phyloP scores from a whole-genome alignment of 2,797 vertebrate species.

The Enteromius argenteus region DNA sequence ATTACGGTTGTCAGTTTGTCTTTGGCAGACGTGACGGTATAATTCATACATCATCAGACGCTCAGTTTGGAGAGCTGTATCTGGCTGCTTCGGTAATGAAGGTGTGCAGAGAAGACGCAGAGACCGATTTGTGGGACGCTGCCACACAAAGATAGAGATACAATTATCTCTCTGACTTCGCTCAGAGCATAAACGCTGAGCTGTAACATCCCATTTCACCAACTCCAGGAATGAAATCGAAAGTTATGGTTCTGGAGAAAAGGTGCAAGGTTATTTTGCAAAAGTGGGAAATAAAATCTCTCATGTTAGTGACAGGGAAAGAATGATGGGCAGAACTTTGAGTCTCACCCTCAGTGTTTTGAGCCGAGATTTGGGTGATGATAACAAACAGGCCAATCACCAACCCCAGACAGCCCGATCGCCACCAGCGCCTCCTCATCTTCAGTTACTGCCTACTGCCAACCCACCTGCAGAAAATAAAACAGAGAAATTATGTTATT shows the following conservation, averaged over 20 bases:
- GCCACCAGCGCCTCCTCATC: slow-evolving; percentile 78
- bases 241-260: not conserved
- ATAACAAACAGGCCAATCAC: slow-evolving; percentile 76
- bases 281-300: slow-evolving; percentile 33
- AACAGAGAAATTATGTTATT: slow-evolving; percentile 26
- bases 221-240: slow-evolving; percentile 16
- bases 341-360: slow-evolving; percentile 77
- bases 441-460: slow-evolving; percentile 79
- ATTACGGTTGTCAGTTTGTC: slow-evolving; percentile 59
- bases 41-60: slow-evolving; percentile 57
- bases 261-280: slow-evolving; percentile 4
- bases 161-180: slow-evolving; percentile 30
- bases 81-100: slow-evolving; percentile 48
- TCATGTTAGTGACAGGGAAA: slow-evolving; percentile 34
- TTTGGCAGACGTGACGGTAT: slow-evolving; percentile 47
- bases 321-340: slow-evolving; percentile 26
- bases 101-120: slow-evolving; percentile 49
- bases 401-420: slow-evolving; percentile 78
- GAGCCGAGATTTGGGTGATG: slow-evolving; percentile 75
- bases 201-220: slow-evolving; percentile 35
- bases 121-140: slow-evolving; percentile 37
- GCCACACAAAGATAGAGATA: slow-evolving; percentile 39
- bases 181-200: slow-evolving; percentile 20
- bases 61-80: slow-evolving; percentile 52
- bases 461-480: slow-evolving; percentile 71